Percentiles rank a stretch among this genome's conserved stretches.
Evolutionary conservation across 2,113 vertebrate genomes (phyloP).

Genomic region (Gobius niger): DNA sequence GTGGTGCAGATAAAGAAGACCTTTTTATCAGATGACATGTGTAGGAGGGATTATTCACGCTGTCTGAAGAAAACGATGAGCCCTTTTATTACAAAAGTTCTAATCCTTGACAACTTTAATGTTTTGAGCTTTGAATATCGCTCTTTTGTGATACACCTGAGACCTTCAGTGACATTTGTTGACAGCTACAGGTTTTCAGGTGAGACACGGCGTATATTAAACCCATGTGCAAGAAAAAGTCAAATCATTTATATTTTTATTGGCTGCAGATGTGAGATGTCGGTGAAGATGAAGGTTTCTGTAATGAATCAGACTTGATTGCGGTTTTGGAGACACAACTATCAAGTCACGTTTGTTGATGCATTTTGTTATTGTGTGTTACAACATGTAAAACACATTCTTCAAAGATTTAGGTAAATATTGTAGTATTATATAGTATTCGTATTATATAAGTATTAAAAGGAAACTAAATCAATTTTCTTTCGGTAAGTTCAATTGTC

Average conservation of each 20-base stretch:
- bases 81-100: background rate
- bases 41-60: slow-evolving; percentile 3
- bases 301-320: too few relatives aligned
- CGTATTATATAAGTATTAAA: too few relatives aligned
- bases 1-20: slow-evolving; percentile 8
- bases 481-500: too few relatives aligned
- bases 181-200: background rate
- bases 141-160: background rate
- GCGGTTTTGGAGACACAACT: too few relatives aligned
- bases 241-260: background rate
- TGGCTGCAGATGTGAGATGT: background rate
- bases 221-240: background rate
- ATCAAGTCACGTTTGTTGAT: too few relatives aligned
- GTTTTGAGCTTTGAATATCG: slow-evolving; percentile 2
- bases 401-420: too few relatives aligned
- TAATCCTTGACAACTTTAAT: background rate
- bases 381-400: too few relatives aligned
- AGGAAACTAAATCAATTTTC: too few relatives aligned
- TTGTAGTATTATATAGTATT: too few relatives aligned
- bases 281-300: too few relatives aligned
- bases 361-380: too few relatives aligned
- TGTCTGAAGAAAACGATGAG: slow-evolving; percentile 4
- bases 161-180: background rate
- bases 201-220: background rate
- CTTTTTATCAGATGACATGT: slow-evolving; percentile 1